Base-by-base conservation (phyloP, 2,888 invertebrate species). In the Camptogramma bilineatum region DNA sequence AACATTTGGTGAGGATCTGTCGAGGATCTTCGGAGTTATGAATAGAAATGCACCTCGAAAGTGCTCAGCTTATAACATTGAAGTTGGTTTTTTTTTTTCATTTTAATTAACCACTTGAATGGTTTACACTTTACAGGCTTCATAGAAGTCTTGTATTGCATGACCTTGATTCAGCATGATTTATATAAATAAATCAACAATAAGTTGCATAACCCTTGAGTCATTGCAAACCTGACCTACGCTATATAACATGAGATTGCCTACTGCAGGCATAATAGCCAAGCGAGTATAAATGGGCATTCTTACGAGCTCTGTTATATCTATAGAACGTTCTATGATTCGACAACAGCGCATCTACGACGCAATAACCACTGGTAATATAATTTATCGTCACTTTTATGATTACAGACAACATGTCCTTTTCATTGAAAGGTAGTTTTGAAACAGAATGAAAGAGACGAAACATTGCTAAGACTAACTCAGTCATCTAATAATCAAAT, bases 211-310 rank as follows among this genome's bases (percentile, higher is more conserved):
- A 39, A 39, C 28, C 24, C 51, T 46, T 46, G 46, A 47, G 56
- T 61, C 52, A 48, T 54, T 44, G 52, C 28, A 60, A 51, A n/a
- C 65, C 53, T 66, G 65, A 66, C 65, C 65, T 66, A 52, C 57
- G 44, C 18, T 57, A 61, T 56, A 56, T 61, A 62, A 61, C 31
- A 62, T 16, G 24, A 28, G 21, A 51, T 57, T 60, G 59, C 21
- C 46, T 7, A 47, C 19, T 47, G 48, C 31, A 46, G 9, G 13
- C 39, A n/a, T 24, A 24, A 48, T 16, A 8, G 18, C 4, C 24
- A 19, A 4, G 42, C 8, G 7, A 24, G 10, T 28, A 31, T 19
- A 44, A 53, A 46, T 16, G 24, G 39, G 44, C 16, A 44, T 44
- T 42, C 13, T 8, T 42, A 21, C 21, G 17, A 18, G 4, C 4